Evolutionary conservation across 2,797 vertebrate species (phyloP).

Genomic region (Rhabdophis nuchalis): DNA sequence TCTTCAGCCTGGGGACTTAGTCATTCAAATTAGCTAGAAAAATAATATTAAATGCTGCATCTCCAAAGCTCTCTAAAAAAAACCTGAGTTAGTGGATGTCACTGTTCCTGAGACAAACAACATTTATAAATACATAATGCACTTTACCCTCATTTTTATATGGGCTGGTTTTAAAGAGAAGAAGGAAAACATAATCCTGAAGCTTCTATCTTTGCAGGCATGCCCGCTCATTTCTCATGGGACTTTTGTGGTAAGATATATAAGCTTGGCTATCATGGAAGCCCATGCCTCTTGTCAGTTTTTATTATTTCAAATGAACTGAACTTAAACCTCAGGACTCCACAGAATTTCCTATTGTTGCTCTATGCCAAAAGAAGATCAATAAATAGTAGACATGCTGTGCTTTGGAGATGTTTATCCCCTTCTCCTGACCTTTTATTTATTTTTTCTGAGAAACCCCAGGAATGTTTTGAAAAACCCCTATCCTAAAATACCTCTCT

Average conservation of each 20-base stretch:
- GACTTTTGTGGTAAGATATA: not conserved
- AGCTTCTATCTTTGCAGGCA: not conserved
- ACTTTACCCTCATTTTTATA: too few relatives aligned
- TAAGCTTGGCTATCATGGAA: not conserved
- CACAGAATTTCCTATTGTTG: not conserved
- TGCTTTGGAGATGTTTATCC: not conserved
- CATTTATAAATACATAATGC: not conserved
- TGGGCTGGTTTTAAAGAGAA: not conserved
- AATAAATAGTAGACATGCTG: not conserved
- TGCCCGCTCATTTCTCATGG: not conserved
- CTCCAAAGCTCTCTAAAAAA: not conserved
- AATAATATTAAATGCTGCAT: not conserved
- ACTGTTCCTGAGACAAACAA: not conserved
- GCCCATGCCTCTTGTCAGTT: not conserved
- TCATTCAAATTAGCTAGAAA: not conserved
- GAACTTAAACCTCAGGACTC: not conserved
- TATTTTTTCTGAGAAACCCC: not conserved
- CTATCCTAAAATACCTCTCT: constrained; percentile 24
- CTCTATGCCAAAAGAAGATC: not conserved
- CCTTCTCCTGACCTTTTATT: not conserved
- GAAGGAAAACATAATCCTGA: not conserved
- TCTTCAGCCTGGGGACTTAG: not conserved
- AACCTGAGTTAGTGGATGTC: not conserved
- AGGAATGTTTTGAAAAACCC: not conserved
- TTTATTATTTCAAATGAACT: not conserved